Conservation (phyloP, 2,797 vertebrate genomes). For the Falco cherrug region DNA sequence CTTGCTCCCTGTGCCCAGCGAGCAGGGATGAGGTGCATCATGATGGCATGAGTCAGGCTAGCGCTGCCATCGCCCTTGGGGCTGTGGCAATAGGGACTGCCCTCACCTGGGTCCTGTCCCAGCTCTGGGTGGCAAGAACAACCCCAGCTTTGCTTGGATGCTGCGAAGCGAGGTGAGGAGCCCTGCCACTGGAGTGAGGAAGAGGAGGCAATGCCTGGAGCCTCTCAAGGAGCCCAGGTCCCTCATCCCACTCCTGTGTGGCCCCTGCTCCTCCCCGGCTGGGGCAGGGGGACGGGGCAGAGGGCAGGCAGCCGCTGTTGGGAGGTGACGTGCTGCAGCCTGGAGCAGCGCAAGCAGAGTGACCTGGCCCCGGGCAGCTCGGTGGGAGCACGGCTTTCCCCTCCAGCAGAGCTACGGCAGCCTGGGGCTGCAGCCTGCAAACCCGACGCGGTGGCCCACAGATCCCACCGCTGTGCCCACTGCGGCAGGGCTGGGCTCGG, state of each 20-base stretch:
- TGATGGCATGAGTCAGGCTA: not conserved
- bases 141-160: fast-evolving
- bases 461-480: not conserved
- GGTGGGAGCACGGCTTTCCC: not conserved
- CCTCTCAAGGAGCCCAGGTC: not conserved
- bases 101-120: not conserved
- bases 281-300: not conserved
- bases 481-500: no score
- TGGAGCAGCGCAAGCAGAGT: not conserved
- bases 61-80: not conserved
- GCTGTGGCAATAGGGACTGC: not conserved
- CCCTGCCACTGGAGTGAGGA: not conserved
- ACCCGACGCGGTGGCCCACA: fast-evolving
- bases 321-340: fast-evolving
- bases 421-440: not conserved
- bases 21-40: fast-evolving
- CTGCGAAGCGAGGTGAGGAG: not conserved
- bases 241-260: fast-evolving
- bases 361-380: not conserved
- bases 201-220: not conserved
- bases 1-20: fast-evolving
- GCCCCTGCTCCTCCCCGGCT: not conserved
- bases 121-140: fast-evolving
- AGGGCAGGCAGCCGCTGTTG: not conserved
- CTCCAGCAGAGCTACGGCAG: not conserved